phyloP scores from a whole-genome alignment of 1,140 invertebrate species.

The Drosophila sp. region DNA sequence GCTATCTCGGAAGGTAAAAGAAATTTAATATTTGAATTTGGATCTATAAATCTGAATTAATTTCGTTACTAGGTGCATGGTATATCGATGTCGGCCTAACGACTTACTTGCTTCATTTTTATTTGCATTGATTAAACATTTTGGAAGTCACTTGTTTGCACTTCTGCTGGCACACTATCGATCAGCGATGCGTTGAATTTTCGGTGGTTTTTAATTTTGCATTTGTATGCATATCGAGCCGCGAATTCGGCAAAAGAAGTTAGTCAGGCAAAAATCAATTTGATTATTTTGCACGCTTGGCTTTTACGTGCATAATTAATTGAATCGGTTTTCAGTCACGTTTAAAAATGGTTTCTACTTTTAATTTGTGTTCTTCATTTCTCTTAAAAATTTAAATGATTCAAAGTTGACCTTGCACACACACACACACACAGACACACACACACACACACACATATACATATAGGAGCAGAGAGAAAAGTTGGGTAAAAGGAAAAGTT shows the following conservation, averaged over 20 bases:
- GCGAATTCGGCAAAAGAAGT: not conserved
- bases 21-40: too few species aligned
- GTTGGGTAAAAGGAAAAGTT: constrained; percentile 4
- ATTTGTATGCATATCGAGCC: not conserved
- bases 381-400: not conserved
- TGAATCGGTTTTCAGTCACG: not conserved
- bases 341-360: not conserved
- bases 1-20: too few species aligned
- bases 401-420: not conserved
- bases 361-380: not conserved
- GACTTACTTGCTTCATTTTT: not conserved
- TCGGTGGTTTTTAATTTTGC: not conserved
- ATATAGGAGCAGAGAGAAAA: not conserved
- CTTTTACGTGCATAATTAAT: not conserved
- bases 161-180: not conserved
- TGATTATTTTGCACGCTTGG: not conserved
- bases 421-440: not conserved
- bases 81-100: too few species aligned
- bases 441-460: too few species aligned
- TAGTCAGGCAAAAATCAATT: not conserved
- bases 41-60: too few species aligned
- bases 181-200: not conserved
- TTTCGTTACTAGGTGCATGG: too few species aligned
- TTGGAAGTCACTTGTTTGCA: not conserved
- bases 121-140: not conserved